Conservation (phyloP, 2,113 vertebrate genomes). For the Barbus barbus region DNA sequence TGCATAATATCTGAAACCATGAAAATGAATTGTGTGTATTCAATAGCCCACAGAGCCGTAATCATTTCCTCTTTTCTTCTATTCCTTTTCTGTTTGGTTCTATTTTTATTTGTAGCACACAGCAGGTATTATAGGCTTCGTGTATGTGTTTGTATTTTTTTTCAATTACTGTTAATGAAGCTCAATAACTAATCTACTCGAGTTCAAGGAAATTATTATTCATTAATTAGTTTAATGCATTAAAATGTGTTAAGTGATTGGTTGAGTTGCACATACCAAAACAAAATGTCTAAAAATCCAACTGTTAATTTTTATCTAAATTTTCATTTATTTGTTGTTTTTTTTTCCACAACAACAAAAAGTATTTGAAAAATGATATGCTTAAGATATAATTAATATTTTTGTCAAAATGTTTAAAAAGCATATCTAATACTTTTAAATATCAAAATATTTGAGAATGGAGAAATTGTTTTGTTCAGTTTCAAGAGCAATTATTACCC, state of each 20-base stretch:
- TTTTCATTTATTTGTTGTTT: too few species aligned
- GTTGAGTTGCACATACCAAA: too few species aligned
- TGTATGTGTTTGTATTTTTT: background rate
- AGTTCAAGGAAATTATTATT: constrained; percentile 14
- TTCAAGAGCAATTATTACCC: too few species aligned
- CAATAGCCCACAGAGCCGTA: background rate
- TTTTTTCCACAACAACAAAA: too few species aligned
- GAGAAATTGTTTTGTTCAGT: too few species aligned
- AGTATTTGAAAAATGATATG: too few species aligned
- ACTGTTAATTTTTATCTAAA: too few species aligned
- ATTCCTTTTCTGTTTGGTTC: background rate
- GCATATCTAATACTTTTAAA: too few species aligned
- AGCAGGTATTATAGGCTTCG: background rate
- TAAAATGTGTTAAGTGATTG: background rate
- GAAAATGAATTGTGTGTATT: background rate
- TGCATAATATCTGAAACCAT: background rate
- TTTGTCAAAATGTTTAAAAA: too few species aligned
- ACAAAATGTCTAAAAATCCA: too few species aligned
- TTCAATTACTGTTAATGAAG: background rate
- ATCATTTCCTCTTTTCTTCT: background rate
- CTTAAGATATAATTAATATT: too few species aligned
- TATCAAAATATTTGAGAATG: too few species aligned
- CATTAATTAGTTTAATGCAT: background rate
- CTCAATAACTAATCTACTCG: background rate
- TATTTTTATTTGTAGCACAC: background rate